These are phyloP conservation scores for Augiades crinisus DNA, from an alignment of 2,888 invertebrate species.

Conservation along the genomic window DNA sequence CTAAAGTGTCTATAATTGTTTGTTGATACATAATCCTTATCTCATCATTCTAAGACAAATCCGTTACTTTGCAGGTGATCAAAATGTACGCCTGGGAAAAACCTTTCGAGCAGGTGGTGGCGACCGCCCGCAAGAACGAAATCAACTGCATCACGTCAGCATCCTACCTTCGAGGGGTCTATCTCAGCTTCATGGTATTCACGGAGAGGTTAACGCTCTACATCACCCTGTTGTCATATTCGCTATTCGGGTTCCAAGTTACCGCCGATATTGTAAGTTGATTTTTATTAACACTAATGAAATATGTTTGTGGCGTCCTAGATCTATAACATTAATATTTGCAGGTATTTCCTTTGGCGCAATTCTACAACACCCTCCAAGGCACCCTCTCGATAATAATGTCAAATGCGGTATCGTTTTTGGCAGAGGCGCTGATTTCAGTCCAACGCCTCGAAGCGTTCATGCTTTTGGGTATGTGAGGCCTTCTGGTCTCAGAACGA, in stretches of 20 bases:
- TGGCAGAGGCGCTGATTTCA: slow-evolving; percentile 83
- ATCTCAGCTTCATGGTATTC: slow-evolving; percentile 88
- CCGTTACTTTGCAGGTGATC: slow-evolving; percentile 84
- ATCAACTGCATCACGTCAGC: slow-evolving; percentile 83
- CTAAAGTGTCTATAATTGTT: too few relatives aligned
- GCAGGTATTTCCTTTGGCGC: slow-evolving; percentile 83
- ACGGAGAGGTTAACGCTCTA: slow-evolving; percentile 92
- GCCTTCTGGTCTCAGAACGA: slow-evolving; percentile 36
- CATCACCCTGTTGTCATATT: slow-evolving; percentile 89
- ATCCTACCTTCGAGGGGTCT: slow-evolving; percentile 84
- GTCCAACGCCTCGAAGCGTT: slow-evolving; percentile 82
- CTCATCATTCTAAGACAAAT: neutral
- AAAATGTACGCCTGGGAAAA: slow-evolving; percentile 99
- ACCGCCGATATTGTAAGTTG: slow-evolving; percentile 79
- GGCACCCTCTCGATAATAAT: slow-evolving; percentile 82
- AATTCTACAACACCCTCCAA: slow-evolving; percentile 84
- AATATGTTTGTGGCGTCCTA: neutral
- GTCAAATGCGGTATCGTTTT: slow-evolving; percentile 80
- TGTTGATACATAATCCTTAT: too few relatives aligned
- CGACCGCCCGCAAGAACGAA: slow-evolving; percentile 86
- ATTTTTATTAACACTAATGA: neutral
- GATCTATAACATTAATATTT: slow-evolving; percentile 37
- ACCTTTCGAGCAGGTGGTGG: slow-evolving; percentile 92
- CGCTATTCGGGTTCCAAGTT: slow-evolving; percentile 83
- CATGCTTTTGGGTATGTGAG: slow-evolving; percentile 76